Evolutionary conservation across 2,888 invertebrate genomes (phyloP).

Genomic region (Zygogramma bicolorata): DNA sequence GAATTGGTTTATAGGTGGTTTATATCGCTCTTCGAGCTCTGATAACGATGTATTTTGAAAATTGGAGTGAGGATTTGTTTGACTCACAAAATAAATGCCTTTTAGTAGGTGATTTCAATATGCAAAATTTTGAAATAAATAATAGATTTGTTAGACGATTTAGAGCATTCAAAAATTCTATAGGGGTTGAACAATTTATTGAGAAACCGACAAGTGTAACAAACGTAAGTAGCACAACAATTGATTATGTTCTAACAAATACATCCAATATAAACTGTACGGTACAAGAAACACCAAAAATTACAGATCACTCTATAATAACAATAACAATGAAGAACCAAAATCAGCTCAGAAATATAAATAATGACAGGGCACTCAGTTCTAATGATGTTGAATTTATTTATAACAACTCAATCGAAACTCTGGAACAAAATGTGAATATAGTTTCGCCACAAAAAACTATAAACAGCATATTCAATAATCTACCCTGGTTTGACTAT

Average conservation of each 20-base stretch:
- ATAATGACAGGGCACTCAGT: neutral
- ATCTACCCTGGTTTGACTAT: slow-evolving; percentile 4
- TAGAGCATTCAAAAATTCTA: slow-evolving; percentile 8
- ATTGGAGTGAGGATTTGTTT: slow-evolving; percentile 8
- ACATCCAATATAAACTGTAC: slow-evolving; percentile 6
- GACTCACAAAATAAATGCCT: slow-evolving; percentile 3
- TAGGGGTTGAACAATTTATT: slow-evolving; percentile 11
- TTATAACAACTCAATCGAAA: neutral
- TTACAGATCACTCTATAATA: slow-evolving; percentile 7
- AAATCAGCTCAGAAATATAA: neutral
- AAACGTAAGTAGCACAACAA: slow-evolving; percentile 6
- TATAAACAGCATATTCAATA: neutral
- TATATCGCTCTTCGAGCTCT: slow-evolving; percentile 1
- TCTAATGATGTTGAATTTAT: neutral
- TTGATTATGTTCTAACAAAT: neutral
- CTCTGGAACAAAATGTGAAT: neutral
- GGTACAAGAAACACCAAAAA: neutral
- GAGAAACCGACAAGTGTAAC: slow-evolving; percentile 9
- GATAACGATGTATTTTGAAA: slow-evolving; percentile 2
- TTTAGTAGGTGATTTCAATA: neutral
- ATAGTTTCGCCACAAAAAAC: neutral
- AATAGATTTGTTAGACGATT: slow-evolving; percentile 2
- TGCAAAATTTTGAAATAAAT: slow-evolving; percentile 4
- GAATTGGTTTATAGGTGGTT: slow-evolving; percentile 2
- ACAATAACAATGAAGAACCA: no score